phyloP scores from a whole-genome alignment of 2,797 vertebrate genomes.

The Typhlichthys subterraneus region DNA sequence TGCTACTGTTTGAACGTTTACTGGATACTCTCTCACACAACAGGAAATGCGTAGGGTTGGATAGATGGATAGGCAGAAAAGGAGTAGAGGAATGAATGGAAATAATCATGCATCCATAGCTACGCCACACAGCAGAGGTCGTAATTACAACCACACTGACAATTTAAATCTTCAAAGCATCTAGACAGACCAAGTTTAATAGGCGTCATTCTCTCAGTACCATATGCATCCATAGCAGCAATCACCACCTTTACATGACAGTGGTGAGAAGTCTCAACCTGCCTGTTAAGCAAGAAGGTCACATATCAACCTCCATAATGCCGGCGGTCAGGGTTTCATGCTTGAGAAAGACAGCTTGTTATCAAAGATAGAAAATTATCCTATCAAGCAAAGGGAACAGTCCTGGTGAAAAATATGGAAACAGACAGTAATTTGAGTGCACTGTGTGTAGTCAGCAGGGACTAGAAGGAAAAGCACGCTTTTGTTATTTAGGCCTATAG shows the following conservation, averaged over 20 bases:
- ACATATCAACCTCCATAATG: slow-evolving; percentile 7
- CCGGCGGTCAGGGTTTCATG: neutral
- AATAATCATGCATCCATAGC: neutral
- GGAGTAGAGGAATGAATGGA: neutral
- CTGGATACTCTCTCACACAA: too few relatives aligned
- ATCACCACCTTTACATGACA: slow-evolving; percentile 23
- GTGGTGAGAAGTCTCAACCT: slow-evolving; percentile 3
- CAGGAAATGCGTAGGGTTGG: too few relatives aligned
- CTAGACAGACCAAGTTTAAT: slow-evolving; percentile 17
- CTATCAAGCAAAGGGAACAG: slow-evolving; percentile 24
- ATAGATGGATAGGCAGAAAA: too few relatives aligned
- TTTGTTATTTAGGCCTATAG: too few relatives aligned
- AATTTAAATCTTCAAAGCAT: slow-evolving; percentile 43
- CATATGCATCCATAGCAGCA: slow-evolving; percentile 14
- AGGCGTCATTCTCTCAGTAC: slow-evolving; percentile 16
- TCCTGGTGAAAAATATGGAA: slow-evolving; percentile 14
- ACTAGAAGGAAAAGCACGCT: too few relatives aligned
- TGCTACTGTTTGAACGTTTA: too few relatives aligned
- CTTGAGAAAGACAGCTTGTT: slow-evolving; percentile 17
- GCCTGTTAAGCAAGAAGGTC: neutral
- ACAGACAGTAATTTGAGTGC: too few relatives aligned
- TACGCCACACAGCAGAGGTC: slow-evolving; percentile 32
- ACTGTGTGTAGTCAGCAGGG: too few relatives aligned
- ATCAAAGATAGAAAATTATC: slow-evolving; percentile 7
- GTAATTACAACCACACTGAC: slow-evolving; percentile 30